Evolutionary conservation across 1,140 invertebrate species (phyloP).

Genomic region (Papilio aristodemus): DNA sequence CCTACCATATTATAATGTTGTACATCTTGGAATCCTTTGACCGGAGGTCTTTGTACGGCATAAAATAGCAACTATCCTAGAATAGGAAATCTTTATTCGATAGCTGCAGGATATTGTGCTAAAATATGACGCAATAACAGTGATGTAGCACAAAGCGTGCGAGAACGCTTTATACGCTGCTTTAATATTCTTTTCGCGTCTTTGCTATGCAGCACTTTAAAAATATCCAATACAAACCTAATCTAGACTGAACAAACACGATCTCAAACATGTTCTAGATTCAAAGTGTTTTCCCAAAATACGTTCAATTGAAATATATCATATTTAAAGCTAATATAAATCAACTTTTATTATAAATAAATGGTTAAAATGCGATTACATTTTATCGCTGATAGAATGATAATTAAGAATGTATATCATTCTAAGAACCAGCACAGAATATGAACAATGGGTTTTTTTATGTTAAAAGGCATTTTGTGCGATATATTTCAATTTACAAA

Average conservation of each 20-base stretch:
- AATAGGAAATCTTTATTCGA: slow-evolving; percentile 1
- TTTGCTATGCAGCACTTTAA: not conserved
- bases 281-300: not conserved
- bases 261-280: not conserved
- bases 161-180: not conserved
- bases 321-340: too few relatives aligned
- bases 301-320: not conserved
- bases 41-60: not conserved
- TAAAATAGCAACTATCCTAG: not conserved
- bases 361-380: too few relatives aligned
- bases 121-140: slow-evolving; percentile 16
- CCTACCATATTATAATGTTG: too few relatives aligned
- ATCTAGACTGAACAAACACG: slow-evolving; percentile 1
- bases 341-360: too few relatives aligned
- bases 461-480: too few relatives aligned
- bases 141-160: not conserved
- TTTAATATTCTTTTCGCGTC: not conserved
- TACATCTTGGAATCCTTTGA: too few relatives aligned
- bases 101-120: slow-evolving; percentile 8
- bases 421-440: too few relatives aligned
- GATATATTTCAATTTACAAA: too few relatives aligned
- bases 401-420: too few relatives aligned
- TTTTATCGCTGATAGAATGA: too few relatives aligned
- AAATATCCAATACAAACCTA: slow-evolving; percentile 9
- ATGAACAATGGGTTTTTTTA: too few relatives aligned